Conservation (phyloP, 2,888 invertebrate genomes). For the Osmoderma eremita region DNA sequence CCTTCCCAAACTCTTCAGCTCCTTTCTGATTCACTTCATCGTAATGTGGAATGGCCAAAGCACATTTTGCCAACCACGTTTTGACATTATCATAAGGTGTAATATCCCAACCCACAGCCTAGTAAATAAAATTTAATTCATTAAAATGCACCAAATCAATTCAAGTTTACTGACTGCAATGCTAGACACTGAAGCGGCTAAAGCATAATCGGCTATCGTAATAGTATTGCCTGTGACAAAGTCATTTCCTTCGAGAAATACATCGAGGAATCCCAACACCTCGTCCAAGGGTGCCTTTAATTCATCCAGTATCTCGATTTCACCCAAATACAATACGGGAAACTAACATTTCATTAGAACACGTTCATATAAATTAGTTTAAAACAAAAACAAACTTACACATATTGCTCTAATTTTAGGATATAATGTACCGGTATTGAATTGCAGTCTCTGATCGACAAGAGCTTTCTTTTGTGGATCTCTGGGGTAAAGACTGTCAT, state of each 20-base stretch:
- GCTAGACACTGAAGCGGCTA: conserved; percentile 68
- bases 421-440: conserved; percentile 71
- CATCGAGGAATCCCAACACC: conserved; percentile 70
- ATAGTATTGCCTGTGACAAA: conserved; percentile 72
- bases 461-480: conserved; percentile 68
- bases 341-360: conserved; percentile 63
- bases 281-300: conserved; percentile 68
- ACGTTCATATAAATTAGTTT: too few relatives aligned
- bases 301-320: conserved; percentile 67
- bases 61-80: conserved; percentile 70
- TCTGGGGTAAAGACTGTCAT: conserved; percentile 71
- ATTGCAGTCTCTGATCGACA: conserved; percentile 72
- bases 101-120: conserved; percentile 72
- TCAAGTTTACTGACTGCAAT: conserved; percentile 65
- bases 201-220: conserved; percentile 73
- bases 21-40: conserved; percentile 69
- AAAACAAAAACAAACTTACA: conserved; percentile 64
- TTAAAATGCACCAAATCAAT: neutral
- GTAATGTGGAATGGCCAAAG: conserved; percentile 67
- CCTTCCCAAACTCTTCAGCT: conserved; percentile 69
- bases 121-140: conserved; percentile 49
- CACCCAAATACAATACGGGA: conserved; percentile 70
- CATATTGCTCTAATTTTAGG: conserved; percentile 72
- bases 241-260: conserved; percentile 68
- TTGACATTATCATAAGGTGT: conserved; percentile 68